These are phyloP conservation scores for Calliopum simillimum DNA, from an alignment of 2,888 invertebrate genomes.

Conservation along the genomic window DNA sequence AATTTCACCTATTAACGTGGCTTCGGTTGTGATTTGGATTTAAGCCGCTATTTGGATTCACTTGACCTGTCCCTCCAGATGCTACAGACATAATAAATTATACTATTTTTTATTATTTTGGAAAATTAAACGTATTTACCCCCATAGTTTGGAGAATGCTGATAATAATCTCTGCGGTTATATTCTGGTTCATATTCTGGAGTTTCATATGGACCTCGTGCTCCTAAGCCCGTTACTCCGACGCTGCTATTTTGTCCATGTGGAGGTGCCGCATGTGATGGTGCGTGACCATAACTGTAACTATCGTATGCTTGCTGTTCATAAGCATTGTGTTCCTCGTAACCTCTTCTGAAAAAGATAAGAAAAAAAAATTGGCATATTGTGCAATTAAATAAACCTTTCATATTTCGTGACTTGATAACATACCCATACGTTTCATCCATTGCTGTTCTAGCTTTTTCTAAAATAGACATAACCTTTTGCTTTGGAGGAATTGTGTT, in stretches of 20 bases:
- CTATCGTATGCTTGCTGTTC: constrained; percentile 63
- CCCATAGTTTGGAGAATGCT: constrained; percentile 64
- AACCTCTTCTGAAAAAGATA: constrained; percentile 55
- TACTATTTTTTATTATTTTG: neutral
- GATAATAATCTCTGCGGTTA: constrained; percentile 65
- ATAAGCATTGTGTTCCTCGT: constrained; percentile 63
- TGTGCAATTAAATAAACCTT: neutral
- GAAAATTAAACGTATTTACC: constrained; percentile 49
- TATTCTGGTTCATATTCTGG: constrained; percentile 65
- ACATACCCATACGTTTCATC: constrained; percentile 79
- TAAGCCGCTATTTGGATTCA: constrained; percentile 58
- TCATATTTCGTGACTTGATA: neutral
- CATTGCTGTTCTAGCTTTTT: constrained; percentile 85
- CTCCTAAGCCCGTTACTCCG: constrained; percentile 47
- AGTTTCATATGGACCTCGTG: constrained; percentile 61
- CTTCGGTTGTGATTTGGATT: constrained; percentile 66
- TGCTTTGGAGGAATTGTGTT: constrained; percentile 77
- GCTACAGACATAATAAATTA: constrained; percentile 26
- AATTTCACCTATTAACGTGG: constrained; percentile 67
- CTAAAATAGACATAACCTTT: constrained; percentile 86
- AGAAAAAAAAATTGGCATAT: constrained; percentile 1
- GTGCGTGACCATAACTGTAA: constrained; percentile 58
- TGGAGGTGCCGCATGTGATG: constrained; percentile 49
- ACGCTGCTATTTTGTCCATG: constrained; percentile 54
- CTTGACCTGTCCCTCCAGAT: constrained; percentile 52